Evolutionary conservation across 2,797 vertebrate genomes (phyloP), one percentile per base, ranked within the genome.

Genomic region (Gila robusta): DNA sequence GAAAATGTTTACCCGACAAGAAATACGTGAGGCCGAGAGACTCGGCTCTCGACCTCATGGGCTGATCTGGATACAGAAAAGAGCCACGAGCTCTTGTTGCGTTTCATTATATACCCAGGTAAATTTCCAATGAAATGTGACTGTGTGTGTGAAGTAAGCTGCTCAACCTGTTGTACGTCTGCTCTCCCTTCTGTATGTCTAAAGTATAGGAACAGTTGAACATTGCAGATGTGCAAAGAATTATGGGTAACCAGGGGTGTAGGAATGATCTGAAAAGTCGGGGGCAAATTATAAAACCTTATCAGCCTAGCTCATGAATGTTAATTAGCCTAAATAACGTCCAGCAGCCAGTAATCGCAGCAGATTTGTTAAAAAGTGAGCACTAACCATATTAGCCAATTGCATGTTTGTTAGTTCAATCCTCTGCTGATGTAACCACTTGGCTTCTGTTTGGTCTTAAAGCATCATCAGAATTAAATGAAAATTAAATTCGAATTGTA

Each of bases 131-230:
- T 19, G 64, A 14, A 69, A 17, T 64, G 52, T 71, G 76, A n/a
- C 37, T 28, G 32, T 69, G 71, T 69, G 32, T 69, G 28, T n/a
- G 28, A 66, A 39, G 54, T 67, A 56, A 62, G 74, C 67, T 73
- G n/a, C 54, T 83, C 32, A 54, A 73, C 79, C 81, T 73, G 54
- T 83, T 84, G n/a, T 72, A 12, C 23, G 28, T 79, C 64, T 84
- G 77, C 64, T 28, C 54, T 72, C 44, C 37, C 37, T 71, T 74
- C 56, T 74, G 79, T 47, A 44, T 56, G 54, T 44, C 21, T 72
- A 74, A 71, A 54, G 49, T 41, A 21, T 71, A 77, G 28, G 14
- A 37, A 47, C 44, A 62, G 21, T 83, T 82, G 76, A 47, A 56
- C 69, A 86, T 44, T 39, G 70, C 62, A 52, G 39, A 37, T 64